Conservation (phyloP, 1,140 invertebrate genomes). For the Pseudomyrmex dendroicus region DNA sequence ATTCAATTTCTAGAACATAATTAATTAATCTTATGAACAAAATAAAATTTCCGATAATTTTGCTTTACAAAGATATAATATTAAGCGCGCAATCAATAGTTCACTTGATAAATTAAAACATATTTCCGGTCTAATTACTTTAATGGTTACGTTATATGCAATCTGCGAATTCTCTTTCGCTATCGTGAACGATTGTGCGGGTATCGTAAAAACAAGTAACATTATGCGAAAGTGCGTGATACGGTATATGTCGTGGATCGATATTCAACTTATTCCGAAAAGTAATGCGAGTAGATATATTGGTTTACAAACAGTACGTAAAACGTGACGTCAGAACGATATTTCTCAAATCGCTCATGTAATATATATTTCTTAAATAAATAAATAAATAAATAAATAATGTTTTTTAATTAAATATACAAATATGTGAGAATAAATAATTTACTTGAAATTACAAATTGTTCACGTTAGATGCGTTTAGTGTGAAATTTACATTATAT, state of each 20-base stretch:
- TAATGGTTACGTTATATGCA: too few relatives aligned
- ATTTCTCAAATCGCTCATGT: constrained; percentile 2
- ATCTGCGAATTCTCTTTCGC: too few relatives aligned
- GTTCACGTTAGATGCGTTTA: not conserved
- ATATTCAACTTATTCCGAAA: constrained; percentile 65
- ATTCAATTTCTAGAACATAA: too few relatives aligned
- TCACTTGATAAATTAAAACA: too few relatives aligned
- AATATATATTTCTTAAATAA: not conserved
- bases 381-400: too few relatives aligned
- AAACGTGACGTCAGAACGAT: constrained; percentile 14
- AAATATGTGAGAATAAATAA: not conserved
- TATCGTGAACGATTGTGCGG: not conserved
- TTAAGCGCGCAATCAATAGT: too few relatives aligned
- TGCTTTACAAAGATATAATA: too few relatives aligned
- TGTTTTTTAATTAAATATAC: not conserved
- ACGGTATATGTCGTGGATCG: constrained; percentile 30
- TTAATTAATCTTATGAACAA: too few relatives aligned
- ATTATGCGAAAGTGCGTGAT: constrained; percentile 24
- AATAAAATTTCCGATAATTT: too few relatives aligned
- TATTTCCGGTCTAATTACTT: too few relatives aligned
- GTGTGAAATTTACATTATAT: not conserved
- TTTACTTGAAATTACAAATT: too few relatives aligned
- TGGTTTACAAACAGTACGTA: constrained; percentile 3
- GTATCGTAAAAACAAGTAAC: constrained; percentile 8
- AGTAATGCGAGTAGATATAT: constrained; percentile 57